Conservation (phyloP, 2,113 vertebrate genomes). For the Archocentrus centrarchus region DNA sequence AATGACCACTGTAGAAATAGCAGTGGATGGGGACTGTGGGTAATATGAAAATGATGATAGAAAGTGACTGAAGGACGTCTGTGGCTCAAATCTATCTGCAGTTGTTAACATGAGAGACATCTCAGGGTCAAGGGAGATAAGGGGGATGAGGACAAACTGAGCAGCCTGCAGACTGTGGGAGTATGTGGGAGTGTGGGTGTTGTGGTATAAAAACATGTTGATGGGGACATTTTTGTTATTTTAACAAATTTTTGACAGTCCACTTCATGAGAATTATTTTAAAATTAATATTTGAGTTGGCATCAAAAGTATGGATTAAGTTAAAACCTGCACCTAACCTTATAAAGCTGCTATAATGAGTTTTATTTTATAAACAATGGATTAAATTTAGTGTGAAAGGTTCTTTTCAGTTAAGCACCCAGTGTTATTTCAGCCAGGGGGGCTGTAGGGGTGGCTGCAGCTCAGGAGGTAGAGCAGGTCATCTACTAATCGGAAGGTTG, state of each 20-base stretch:
- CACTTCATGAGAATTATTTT: neutral
- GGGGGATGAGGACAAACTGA: slow-evolving; percentile 14
- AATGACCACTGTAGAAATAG: slow-evolving; percentile 60
- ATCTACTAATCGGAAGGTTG: too few species aligned
- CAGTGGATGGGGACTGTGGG: slow-evolving; percentile 37
- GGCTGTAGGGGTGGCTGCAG: too few species aligned
- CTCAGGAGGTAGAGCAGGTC: too few species aligned
- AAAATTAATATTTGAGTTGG: neutral
- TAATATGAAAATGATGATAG: slow-evolving; percentile 73
- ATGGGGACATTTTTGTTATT: neutral
- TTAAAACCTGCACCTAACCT: neutral
- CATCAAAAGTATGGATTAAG: neutral
- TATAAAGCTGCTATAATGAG: neutral
- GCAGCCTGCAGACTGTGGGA: neutral
- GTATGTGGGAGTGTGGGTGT: slow-evolving; percentile 2
- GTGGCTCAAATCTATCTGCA: slow-evolving; percentile 50
- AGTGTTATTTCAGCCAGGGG: neutral
- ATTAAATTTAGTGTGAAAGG: neutral
- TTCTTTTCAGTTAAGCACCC: neutral
- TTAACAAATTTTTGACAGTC: neutral
- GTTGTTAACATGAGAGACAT: slow-evolving; percentile 37
- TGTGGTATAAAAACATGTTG: neutral
- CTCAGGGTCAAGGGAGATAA: slow-evolving; percentile 36
- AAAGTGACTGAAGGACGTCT: slow-evolving; percentile 53
- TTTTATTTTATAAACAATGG: neutral